These are phyloP conservation scores for Anguilla megastoma DNA, from an alignment of 2,797 vertebrate species.

Conservation along the genomic window DNA sequence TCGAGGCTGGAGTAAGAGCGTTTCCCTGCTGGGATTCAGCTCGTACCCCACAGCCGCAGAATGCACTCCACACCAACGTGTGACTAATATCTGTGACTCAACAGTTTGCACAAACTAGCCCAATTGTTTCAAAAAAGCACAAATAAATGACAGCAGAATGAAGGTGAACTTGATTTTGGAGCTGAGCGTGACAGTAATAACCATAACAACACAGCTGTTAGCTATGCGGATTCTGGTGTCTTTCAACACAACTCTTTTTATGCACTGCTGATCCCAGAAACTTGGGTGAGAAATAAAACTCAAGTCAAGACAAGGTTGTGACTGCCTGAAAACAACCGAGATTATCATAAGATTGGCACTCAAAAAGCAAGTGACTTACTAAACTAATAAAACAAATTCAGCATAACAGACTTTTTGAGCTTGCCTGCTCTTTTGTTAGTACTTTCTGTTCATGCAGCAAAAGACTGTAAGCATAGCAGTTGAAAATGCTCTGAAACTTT, in stretches of 20 bases:
- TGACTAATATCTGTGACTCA: neutral
- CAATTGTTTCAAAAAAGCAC: neutral
- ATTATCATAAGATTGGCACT: neutral
- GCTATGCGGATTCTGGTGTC: neutral
- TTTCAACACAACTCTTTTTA: neutral
- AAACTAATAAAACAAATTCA: neutral
- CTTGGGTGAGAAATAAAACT: neutral
- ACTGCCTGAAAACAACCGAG: neutral
- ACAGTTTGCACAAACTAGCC: neutral
- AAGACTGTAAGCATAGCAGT: neutral
- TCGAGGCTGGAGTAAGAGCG: neutral
- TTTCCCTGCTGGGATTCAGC: neutral
- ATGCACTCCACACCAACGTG: neutral
- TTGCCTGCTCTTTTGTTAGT: neutral
- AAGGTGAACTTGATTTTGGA: neutral
- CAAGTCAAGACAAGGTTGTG: neutral
- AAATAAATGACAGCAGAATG: neutral
- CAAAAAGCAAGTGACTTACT: neutral
- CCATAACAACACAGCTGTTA: neutral
- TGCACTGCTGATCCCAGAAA: neutral
- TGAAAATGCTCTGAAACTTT: neutral
- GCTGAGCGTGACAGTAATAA: neutral
- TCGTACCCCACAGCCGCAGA: neutral
- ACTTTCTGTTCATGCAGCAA: neutral
- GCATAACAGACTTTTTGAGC: neutral